Base-by-base conservation (phyloP, 2,888 invertebrate genomes). In the Cataglyphis rosenhaueri region DNA sequence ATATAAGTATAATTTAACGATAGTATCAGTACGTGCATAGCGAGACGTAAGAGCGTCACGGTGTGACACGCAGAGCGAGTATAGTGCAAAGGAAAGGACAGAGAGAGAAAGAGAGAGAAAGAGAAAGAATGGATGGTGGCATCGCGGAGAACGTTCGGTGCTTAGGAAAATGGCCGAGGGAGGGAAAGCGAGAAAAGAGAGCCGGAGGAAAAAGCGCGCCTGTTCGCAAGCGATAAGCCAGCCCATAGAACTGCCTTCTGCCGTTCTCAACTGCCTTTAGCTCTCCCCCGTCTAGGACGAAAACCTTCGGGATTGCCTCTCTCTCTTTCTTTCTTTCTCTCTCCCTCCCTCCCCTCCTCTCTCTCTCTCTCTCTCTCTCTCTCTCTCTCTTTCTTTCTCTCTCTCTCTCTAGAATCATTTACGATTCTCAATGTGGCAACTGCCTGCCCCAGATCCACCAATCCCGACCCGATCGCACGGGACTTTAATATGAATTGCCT, bases 181-280 rank as follows among this genome's bases (percentile, higher is more conserved):
- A 78, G 78, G 84, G 81, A 84, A 84, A 86, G 86, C 87, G 88
- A 86, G 86, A 74, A 86, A 84, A 85, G 85, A 89, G 86, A 88
- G 87, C 78, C 81, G 86, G 86, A 85, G 88, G 82, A 90, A 90
- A 90, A 90, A 90, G 86, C 89, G 88, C 88, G 93, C 91, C 93
- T 93, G 93, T 90, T 92, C 88, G 90, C 90, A 78, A 88, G 92
- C 92, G 93, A 93, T 93, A 93, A 93, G 93, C 92, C 89, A 89
- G 88, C 90, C 91, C 92, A 91, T 91, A 92, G 92, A 92, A 92
- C 92, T 91, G 86, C 83, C 86, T 85, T 87, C 85, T 88, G 85
- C 86, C 87, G 87, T 85, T 86, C 86, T 89, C 88, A 87, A 88
- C 88, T 89, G 86, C 90, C 91, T 90, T 88, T 86, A 86, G 85